phyloP scores from a whole-genome alignment of 2,113 vertebrate genomes.

The Clupea harengus region DNA sequence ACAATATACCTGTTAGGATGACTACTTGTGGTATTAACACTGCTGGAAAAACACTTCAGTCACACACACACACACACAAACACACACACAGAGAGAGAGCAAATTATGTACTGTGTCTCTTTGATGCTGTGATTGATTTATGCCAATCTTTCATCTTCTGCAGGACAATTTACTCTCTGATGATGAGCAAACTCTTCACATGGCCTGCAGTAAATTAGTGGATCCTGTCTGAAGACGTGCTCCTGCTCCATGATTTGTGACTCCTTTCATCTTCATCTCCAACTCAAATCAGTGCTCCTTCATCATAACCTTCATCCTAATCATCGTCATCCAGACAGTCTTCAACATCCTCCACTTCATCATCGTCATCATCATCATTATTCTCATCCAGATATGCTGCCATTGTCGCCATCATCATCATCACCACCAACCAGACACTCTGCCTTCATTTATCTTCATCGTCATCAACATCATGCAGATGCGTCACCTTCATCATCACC shows the following conservation, averaged over 20 bases:
- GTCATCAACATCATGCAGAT: background rate
- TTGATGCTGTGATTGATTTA: background rate
- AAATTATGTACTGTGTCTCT: background rate
- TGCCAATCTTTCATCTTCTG: constrained; percentile 11
- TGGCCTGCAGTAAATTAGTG: background rate
- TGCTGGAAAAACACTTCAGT: no score
- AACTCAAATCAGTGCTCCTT: background rate
- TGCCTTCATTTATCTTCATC: background rate
- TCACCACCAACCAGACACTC: background rate
- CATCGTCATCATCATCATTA: background rate
- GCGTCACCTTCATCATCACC: background rate
- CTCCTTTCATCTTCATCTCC: background rate
- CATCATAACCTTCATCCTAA: background rate
- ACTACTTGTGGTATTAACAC: background rate
- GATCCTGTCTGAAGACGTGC: background rate
- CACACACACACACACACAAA: background rate
- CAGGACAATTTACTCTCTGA: background rate
- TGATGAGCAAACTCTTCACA: background rate
- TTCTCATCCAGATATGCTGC: background rate
- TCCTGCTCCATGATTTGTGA: background rate
- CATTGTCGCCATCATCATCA: background rate
- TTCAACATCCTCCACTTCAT: background rate
- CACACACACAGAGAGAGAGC: background rate
- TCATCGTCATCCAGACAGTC: background rate
- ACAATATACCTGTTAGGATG: background rate